phyloP scores from a whole-genome alignment of 2,888 invertebrate genomes.

The Lathronympha strigana region DNA sequence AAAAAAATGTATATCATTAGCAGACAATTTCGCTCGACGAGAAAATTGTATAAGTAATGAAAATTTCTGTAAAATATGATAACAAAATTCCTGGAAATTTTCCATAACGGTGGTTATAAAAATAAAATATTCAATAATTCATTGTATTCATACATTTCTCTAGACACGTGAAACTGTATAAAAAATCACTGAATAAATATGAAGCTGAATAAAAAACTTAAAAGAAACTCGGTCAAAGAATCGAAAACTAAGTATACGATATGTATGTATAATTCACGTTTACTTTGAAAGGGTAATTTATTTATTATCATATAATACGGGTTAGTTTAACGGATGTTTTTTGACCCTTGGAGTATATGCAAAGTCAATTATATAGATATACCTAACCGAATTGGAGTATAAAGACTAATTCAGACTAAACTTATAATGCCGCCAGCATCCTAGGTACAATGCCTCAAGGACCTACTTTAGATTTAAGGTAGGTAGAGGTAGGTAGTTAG shows the following conservation, averaged over 20 bases:
- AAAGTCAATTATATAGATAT: not conserved
- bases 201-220: slow-evolving; percentile 41
- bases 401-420: too few species aligned
- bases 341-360: slow-evolving; percentile 20
- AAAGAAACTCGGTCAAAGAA: slow-evolving; percentile 56
- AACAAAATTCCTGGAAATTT: not conserved
- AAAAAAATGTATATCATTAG: too few species aligned
- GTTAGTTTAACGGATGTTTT: slow-evolving; percentile 44
- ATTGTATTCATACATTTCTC: not conserved
- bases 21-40: too few species aligned
- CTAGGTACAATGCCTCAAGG: too few species aligned
- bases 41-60: too few species aligned
- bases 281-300: slow-evolving; percentile 51
- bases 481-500: too few species aligned
- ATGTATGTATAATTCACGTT: slow-evolving; percentile 38
- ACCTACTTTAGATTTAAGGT: too few species aligned
- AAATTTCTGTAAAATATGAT: not conserved
- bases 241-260: slow-evolving; percentile 44
- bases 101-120: not conserved
- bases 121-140: slow-evolving; percentile 4
- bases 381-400: not conserved
- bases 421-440: too few species aligned
- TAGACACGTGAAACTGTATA: slow-evolving; percentile 43
- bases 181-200: slow-evolving; percentile 42
- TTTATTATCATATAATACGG: slow-evolving; percentile 56